These are phyloP conservation scores for Drosophila nebulosa DNA, from an alignment of 1,140 invertebrate genomes.

Conservation along the genomic window DNA sequence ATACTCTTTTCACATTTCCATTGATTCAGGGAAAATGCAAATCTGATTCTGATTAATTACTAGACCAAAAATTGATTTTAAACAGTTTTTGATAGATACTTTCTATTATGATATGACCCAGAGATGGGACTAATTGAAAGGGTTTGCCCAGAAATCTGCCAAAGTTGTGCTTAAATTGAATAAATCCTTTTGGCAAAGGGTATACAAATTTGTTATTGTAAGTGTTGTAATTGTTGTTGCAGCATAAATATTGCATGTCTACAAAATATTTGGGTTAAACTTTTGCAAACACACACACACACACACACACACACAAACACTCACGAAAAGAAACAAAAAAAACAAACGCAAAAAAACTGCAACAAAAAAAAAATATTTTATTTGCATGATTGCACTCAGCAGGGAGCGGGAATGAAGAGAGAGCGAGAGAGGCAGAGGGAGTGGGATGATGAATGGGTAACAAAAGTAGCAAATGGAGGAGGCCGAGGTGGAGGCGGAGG, in stretches of 20 bases:
- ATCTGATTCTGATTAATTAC: no score
- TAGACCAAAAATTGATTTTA: no score
- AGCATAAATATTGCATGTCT: conserved; percentile 72
- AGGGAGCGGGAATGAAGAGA: conserved; percentile 1
- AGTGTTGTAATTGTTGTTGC: conserved; percentile 23
- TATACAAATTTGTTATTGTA: conserved; percentile 29
- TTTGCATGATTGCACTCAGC: conserved; percentile 72
- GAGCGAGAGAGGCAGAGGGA: not conserved
- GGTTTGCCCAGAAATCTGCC: no score
- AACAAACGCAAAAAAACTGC: conserved; percentile 24
- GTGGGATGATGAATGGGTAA: not conserved
- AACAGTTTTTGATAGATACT: no score
- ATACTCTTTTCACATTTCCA: not conserved
- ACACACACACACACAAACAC: conserved; percentile 40
- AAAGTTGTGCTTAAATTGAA: not conserved
- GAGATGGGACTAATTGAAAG: no score
- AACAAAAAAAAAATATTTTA: conserved; percentile 56
- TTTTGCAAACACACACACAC: conserved; percentile 58
- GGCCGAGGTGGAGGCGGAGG: not conserved
- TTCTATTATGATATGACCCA: no score
- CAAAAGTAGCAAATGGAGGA: not conserved
- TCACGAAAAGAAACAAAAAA: conserved; percentile 21
- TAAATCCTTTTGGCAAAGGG: not conserved
- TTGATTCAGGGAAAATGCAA: no score
- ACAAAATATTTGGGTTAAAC: conserved; percentile 78